Conservation (phyloP, 2,113 vertebrate genomes). For the Thermophis baileyi region DNA sequence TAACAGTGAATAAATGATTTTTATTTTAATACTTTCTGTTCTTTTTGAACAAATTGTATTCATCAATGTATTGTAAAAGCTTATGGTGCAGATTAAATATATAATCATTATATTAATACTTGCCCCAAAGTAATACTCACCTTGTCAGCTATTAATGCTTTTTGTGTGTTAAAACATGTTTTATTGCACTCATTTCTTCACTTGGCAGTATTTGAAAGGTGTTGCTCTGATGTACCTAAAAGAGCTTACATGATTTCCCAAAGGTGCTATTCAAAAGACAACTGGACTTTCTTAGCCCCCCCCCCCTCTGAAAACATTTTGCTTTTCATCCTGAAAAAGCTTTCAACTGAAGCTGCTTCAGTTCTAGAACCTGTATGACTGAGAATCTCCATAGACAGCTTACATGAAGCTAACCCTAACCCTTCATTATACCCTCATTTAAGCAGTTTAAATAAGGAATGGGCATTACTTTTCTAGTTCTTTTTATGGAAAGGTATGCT, state of each 20-base stretch:
- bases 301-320: neutral
- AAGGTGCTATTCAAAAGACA: neutral
- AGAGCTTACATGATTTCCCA: neutral
- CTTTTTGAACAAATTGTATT: neutral
- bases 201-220: neutral
- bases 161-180: neutral
- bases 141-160: neutral
- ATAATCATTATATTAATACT: neutral
- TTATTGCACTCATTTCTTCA: neutral
- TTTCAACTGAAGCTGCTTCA: neutral
- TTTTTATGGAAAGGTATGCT: constrained; percentile 15
- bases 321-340: neutral
- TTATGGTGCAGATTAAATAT: neutral
- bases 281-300: neutral
- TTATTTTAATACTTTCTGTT: neutral
- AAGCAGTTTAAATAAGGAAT: neutral
- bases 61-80: neutral
- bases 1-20: neutral
- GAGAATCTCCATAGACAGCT: neutral
- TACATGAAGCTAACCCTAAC: neutral
- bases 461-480: neutral
- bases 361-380: neutral
- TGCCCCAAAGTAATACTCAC: neutral
- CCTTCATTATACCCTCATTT: neutral
- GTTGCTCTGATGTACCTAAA: neutral